A percentile compares a stretch with the other conserved stretches of the same genome.
phyloP scores from a whole-genome alignment of 2,113 vertebrate species.

The Suricata suricatta region DNA sequence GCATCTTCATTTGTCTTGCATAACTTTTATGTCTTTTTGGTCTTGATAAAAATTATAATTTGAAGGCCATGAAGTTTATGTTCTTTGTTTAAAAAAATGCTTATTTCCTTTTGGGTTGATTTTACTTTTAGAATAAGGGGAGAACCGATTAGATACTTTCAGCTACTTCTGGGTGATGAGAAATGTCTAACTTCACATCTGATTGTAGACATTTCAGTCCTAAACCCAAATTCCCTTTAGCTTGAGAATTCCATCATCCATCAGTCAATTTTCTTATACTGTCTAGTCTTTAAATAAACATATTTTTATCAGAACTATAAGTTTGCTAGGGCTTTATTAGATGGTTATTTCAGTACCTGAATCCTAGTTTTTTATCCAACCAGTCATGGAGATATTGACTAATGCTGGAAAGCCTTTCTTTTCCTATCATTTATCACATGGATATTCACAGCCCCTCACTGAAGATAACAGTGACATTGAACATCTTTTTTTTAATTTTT shows the following conservation, averaged over 20 bases:
- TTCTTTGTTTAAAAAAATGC: neutral
- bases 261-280: neutral
- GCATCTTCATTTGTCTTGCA: neutral
- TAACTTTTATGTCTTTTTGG: neutral
- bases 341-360: neutral
- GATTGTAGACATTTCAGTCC: neutral
- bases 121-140: conserved; percentile 15
- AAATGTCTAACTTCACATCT: neutral
- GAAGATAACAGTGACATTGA: neutral
- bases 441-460: neutral
- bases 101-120: neutral
- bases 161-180: neutral
- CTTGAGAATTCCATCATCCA: neutral
- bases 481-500: no score
- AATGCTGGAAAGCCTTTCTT: neutral
- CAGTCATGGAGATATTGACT: neutral
- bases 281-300: neutral
- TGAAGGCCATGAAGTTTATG: neutral
- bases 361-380: neutral
- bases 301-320: neutral
- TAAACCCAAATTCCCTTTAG: neutral
- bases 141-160: neutral
- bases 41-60: neutral
- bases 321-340: neutral
- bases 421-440: neutral